Evolutionary conservation across 2,113 vertebrate species (phyloP), one percentile per base, ranked within the genome.

Genomic region (Vicugna pacos): DNA sequence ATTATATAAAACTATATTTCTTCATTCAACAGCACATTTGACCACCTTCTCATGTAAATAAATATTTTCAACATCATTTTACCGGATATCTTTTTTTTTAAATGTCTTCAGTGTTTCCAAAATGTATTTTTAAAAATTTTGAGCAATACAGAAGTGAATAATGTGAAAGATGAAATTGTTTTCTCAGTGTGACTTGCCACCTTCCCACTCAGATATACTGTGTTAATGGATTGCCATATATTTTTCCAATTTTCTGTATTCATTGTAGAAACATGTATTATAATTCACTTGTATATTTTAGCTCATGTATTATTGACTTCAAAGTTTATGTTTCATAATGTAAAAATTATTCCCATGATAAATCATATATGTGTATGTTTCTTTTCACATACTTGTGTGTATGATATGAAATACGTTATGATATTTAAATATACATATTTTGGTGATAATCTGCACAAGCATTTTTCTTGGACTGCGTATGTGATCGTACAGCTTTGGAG

Each of bases 271-370:
- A 67, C 76, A 76, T 76, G 30, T 35, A 73, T 75, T 83, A 67
- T 54, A 32, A 76, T 76, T 83, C 60, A 76, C 14, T 90, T 76
- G 30, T 60, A 26, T 84, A 82, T 67, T 87, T 94, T 76, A 73
- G 24, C 15, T 64, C 28, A 58, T 64, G 13, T 9, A 19, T 48
- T 96, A 64, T 46, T 91, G 50, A 86, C 8, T 42, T 85, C 35
- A 85, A 80, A 80, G 80, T 48, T 84, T 95, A 46, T 52, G 11
- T 89, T 79, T 85, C 15, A 69, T 54, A 79, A 48, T 92, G 24
- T 26, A 83, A 85, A 77, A 81, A 50, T 77, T 58, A 64, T 79
- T 89, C 89, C 20, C 56, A 65, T 62, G 75, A 46, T n/a, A 75
- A 96, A 90, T 69, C 17, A 85, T 77, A 38, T 50, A 50, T 38